Base-by-base conservation (phyloP, 2,113 vertebrate genomes). In the Planiliza haematocheilus region DNA sequence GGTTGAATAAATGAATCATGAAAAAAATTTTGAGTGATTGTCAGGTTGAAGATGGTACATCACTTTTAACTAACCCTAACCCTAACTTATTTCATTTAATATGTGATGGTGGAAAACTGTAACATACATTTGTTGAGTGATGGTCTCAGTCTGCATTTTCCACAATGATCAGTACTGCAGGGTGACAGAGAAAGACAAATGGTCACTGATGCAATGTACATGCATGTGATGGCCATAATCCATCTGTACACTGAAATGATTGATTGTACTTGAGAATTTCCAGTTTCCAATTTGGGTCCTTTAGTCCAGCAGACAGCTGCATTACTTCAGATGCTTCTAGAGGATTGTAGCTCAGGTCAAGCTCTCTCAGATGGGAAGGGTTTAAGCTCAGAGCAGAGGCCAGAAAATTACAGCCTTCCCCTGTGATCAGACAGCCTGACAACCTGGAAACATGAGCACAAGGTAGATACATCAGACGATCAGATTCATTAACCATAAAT, bases 271-370 rank as follows among this genome's bases (percentile, higher is more conserved):
- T 80, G 34, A 86, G 68, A 43, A 34, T 79, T 39, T 82, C 10
- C 62, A 86, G 59, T 70, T 61, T 74, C 48, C 75, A 69, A 0
- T 2, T 11, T 43, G 41, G 81, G 7, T 71, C 16, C 7, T 64
- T 1, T 14, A 41, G n/a, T 46, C 14, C 56, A 43, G 8, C 42
- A 14, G 2, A 18, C 16, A 83, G 57, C 43, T 18, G 10, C 4
- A 20, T 17, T 12, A 62, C 1, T 45, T 56, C 84, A 17, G 53
- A 57, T 16, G 58, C 72, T 70, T 66, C 72, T 10, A 74, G 81
- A 36, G 81, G 70, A 37, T 81, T 86, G 65, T 53, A 86, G 51
- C 77, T 83, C 60, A 83, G 66, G 58, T 83, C 77, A 65, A 86
- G 66, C 41, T 77, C 65, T 74, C 42, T 83, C 60, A 86, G 51